Percentiles rank a stretch among this genome's conserved stretches.
Evolutionary conservation across 2,888 invertebrate genomes (phyloP).

Genomic region (Oxystoma pomonae): DNA sequence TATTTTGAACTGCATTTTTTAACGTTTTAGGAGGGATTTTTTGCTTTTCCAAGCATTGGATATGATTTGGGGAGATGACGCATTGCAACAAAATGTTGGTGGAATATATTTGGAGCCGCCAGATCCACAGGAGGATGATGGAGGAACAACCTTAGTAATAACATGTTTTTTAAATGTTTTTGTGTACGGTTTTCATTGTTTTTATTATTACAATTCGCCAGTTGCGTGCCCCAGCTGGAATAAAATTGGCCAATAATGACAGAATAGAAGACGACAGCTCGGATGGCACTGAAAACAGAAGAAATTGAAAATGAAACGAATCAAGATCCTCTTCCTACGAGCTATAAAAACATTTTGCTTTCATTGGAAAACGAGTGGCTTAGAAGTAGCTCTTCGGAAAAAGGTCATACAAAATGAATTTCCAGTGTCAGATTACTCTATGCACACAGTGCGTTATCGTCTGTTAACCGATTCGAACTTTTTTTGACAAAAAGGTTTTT

Average conservation of each 20-base stretch:
- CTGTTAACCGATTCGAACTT: too few relatives aligned
- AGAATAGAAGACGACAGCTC: constrained; percentile 11
- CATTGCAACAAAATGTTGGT: too few relatives aligned
- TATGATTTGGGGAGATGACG: constrained; percentile 3
- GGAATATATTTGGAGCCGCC: constrained; percentile 21
- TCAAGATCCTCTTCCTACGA: background rate
- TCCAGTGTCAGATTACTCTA: constrained; percentile 15
- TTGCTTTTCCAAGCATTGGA: background rate
- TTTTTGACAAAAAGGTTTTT: constrained; percentile 10
- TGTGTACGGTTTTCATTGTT: constrained; percentile 3
- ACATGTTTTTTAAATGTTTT: background rate
- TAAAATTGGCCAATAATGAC: constrained; percentile 13
- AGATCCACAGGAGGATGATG: constrained; percentile 21
- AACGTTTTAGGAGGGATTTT: background rate
- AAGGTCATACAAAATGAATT: constrained; percentile 10
- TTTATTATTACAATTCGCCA: constrained; percentile 12
- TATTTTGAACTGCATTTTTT: background rate
- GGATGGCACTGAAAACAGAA: constrained; percentile 4
- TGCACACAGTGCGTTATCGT: too few relatives aligned
- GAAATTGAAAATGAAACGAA: background rate
- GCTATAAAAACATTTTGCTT: background rate
- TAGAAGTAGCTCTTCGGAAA: constrained; percentile 7
- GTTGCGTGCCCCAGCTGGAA: constrained; percentile 14
- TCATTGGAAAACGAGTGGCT: constrained; percentile 5
- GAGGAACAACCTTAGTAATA: constrained; percentile 13